Evolutionary conservation across 2,113 vertebrate genomes (phyloP), one percentile per base, ranked within the genome.

Genomic region (Pangasianodon hypophthalmus): DNA sequence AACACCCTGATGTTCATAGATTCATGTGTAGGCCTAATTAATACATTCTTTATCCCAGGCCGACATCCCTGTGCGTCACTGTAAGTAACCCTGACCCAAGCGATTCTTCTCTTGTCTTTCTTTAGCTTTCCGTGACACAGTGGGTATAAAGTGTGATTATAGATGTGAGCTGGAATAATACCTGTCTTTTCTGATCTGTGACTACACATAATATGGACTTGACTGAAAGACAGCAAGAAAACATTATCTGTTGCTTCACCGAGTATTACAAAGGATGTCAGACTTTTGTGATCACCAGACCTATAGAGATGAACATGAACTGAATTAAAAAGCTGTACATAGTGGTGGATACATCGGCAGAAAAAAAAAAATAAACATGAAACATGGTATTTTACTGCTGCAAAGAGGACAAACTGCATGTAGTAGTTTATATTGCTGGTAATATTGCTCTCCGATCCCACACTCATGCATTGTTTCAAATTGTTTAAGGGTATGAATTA

Each of bases 401-500:
- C 84, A 87, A 87, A 90, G 86, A 92, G 88, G 87, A 83, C 92
- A 88, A 92, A 75, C 56, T 82, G 85, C 81, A 29, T 80, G 0
- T 86, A 11, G 58, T 44, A 88, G 90, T 94, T 93, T 93, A 92
- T 92, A 90, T 89, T 93, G 87, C 84, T 80, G 88, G 1, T 37
- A 37, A 37, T 37, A 37, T 37, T 37, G 37, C 37, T 37, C 91
- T 93, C 92, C 81, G 82, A 85, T 92, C 94, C 93, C 83, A 93
- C 93, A 93, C 9, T n/a, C 2, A 1, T 56, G 50, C 32, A 83
- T 90, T 90, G 75, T 82, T 90, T 41, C 91, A 85, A 92, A 92
- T 93, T 91, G 93, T 94, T 94, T 94, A 94, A 93, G 91, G 88
- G 89, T 88, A 87, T 89, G 92, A 93, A 93, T 94, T 93, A 92